Base-by-base conservation (phyloP, 2,888 invertebrate genomes). In the Mimas tiliae region DNA sequence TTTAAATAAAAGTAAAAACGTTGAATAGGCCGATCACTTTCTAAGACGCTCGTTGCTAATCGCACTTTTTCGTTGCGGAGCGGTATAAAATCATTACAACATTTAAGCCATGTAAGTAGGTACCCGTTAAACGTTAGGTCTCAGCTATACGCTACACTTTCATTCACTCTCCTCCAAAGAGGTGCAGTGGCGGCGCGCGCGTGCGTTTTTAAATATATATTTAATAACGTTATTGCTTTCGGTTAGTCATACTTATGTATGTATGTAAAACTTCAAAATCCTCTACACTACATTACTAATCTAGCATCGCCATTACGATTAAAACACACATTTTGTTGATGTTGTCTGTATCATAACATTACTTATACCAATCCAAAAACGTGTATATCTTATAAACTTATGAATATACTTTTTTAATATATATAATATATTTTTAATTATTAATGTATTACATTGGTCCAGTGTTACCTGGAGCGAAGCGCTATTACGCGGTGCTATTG, bases 241-340 rank as follows among this genome's bases (percentile, higher is more conserved):
- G 89, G 88, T 91, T 91, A 92, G 84, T 91, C 84, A 87, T 85
- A 82, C 81, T 82, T 85, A 79, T 87, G 84, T 83, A 79, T 58
- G 58, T 58, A 91, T 91, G 91, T 93, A 93, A 93, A 93, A 91
- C 87, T 90, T 93, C 92, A 91, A 93, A 93, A 93, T 63, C 64
- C 79, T 83, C 93, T 93, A 93, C 90, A 79, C 91, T 91, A 92
- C 90, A 72, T 71, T 78, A 84, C 92, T 93, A 93, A 90, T 86
- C 92, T 92, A 92, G 91, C 92, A 88, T 90, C 85, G 90, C 90
- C 89, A 89, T 42, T 90, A 91, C 89, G 86, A 88, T 88, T 84
- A 87, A 58, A 87, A 91, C 91, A 91, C 91, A 90, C 90, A 88
- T 85, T 88, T 82, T 27, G n/a, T 81, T 82, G 77, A 84, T 79